Conservation (phyloP, 1,140 invertebrate species). For the Doryteuthis pealeii region DNA sequence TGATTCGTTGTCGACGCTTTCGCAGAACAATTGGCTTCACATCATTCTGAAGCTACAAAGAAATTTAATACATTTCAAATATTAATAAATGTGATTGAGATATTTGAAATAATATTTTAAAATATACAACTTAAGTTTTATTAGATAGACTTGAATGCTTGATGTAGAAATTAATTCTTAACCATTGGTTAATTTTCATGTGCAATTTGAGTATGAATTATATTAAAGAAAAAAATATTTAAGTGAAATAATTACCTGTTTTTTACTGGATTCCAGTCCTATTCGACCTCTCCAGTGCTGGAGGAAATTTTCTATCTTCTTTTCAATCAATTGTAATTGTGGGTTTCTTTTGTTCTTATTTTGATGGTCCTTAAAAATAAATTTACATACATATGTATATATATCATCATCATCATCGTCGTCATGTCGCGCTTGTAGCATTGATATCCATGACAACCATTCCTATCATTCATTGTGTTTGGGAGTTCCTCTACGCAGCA, state of each 20-base stretch:
- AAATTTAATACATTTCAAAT: neutral
- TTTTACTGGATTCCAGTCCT: slow-evolving; percentile 65
- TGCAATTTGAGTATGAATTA: no score
- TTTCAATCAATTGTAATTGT: slow-evolving; percentile 63
- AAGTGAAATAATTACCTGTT: slow-evolving; percentile 58
- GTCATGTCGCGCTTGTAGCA: no score
- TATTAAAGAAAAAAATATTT: no score
- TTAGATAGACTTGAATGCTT: no score
- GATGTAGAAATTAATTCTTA: no score
- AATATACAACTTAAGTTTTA: no score
- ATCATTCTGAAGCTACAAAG: slow-evolving; percentile 41
- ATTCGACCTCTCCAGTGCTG: slow-evolving; percentile 87
- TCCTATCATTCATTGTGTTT: no score
- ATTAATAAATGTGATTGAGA: neutral
- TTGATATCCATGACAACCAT: no score
- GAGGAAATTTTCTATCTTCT: slow-evolving; percentile 71
- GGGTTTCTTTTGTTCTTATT: slow-evolving; percentile 58
- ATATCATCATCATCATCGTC: no score
- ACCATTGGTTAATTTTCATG: no score
- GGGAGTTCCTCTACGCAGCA: no score
- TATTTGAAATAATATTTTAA: neutral
- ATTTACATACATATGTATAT: no score
- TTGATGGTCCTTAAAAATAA: slow-evolving; percentile 53
- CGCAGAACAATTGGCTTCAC: slow-evolving; percentile 80
- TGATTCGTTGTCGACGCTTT: slow-evolving; percentile 86